These are phyloP conservation scores for Phylloscopus whistleri DNA, from an alignment of 2,113 vertebrate genomes.

Conservation along the genomic window DNA sequence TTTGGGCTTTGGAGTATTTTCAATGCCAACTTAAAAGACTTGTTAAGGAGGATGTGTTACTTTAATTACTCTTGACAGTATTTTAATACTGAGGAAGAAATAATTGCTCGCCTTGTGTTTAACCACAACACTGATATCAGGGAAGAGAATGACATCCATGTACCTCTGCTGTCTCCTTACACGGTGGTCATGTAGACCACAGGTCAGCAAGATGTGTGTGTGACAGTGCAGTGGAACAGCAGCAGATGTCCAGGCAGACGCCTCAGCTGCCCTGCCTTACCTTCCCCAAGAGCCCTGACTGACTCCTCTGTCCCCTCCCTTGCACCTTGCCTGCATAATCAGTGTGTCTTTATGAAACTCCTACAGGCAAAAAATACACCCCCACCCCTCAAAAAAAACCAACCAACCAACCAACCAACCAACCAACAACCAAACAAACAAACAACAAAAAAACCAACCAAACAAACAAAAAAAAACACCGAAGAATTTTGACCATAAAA, in stretches of 20 bases:
- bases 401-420: neutral
- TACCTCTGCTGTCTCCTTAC: neutral
- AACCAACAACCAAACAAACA: too few species aligned
- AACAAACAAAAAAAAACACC: too few species aligned
- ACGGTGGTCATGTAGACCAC: neutral
- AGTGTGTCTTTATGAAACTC: neutral
- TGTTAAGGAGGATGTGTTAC: accelerated
- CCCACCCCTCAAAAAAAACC: too few species aligned
- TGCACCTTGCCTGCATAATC: neutral
- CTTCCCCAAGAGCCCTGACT: neutral
- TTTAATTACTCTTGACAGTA: neutral
- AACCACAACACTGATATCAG: neutral
- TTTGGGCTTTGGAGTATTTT: neutral
- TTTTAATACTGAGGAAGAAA: neutral
- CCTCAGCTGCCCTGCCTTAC: neutral
- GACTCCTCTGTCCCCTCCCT: neutral
- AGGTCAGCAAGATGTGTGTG: neutral
- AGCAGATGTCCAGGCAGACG: neutral
- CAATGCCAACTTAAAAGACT: neutral
- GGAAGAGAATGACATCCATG: neutral
- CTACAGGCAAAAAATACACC: neutral
- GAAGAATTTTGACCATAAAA: neutral
- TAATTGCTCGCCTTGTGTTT: neutral
- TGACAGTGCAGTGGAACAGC: neutral
- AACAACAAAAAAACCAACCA: neutral